phyloP scores from a whole-genome alignment of 2,113 vertebrate genomes.

The Trogon surrucura region DNA sequence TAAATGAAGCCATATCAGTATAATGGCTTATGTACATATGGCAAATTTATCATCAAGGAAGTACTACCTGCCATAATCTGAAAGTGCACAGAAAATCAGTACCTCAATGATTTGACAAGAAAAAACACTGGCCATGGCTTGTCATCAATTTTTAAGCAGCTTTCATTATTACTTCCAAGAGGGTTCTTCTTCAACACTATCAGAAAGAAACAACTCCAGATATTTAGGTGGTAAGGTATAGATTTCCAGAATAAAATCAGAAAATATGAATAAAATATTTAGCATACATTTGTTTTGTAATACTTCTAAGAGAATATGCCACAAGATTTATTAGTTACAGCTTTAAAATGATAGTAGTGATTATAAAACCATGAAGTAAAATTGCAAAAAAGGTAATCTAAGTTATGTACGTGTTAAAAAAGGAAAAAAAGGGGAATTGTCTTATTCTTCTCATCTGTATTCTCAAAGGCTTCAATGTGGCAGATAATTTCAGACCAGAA shows the following conservation, averaged over 20 bases:
- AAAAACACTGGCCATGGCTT: background rate
- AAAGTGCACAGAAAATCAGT: background rate
- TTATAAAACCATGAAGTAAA: background rate
- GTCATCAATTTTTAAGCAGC: background rate
- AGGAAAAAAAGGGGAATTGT: background rate
- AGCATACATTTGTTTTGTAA: background rate
- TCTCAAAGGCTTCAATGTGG: constrained; percentile 39
- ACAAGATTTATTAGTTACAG: background rate
- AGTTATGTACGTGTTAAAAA: background rate
- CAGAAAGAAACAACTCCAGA: background rate
- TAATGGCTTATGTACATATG: background rate
- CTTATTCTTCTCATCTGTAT: constrained; percentile 9
- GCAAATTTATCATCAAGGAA: background rate
- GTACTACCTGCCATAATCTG: background rate
- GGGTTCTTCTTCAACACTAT: background rate
- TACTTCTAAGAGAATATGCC: background rate
- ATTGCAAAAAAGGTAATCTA: background rate
- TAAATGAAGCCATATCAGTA: background rate
- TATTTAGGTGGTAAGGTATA: background rate
- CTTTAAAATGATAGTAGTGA: background rate
- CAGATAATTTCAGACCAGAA: constrained; percentile 50
- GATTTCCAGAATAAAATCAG: background rate
- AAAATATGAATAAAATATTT: background rate
- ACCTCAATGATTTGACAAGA: background rate
- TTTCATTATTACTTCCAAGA: background rate